Evolutionary conservation across 1,140 invertebrate genomes (phyloP).

Genomic region (Rhynchophorus ferrugineus): DNA sequence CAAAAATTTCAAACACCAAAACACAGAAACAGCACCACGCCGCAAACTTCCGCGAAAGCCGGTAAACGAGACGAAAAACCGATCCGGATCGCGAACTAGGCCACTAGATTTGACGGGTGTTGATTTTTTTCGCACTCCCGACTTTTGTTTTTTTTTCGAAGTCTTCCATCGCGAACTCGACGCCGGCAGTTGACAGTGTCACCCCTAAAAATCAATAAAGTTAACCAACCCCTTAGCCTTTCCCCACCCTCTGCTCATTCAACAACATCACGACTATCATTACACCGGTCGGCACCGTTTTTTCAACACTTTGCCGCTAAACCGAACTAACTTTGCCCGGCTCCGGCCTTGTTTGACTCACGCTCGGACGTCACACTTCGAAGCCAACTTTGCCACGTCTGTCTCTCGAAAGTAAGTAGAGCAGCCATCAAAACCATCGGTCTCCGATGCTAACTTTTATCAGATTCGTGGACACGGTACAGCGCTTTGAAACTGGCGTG

Average conservation of each 20-base stretch:
- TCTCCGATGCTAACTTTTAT: constrained; percentile 25
- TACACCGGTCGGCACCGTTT: constrained; percentile 28
- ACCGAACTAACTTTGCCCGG: constrained; percentile 15
- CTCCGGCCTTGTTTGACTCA: constrained; percentile 21
- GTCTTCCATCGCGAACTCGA: constrained; percentile 44
- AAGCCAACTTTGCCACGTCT: constrained; percentile 33
- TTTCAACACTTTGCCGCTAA: constrained; percentile 20
- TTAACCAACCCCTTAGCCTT: constrained; percentile 46
- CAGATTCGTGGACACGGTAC: constrained; percentile 16
- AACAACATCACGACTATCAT: constrained; percentile 37
- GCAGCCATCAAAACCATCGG: constrained; percentile 25
- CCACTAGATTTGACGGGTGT: constrained; percentile 11
- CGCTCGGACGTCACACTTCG: constrained; percentile 22
- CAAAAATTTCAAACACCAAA: constrained; percentile 25
- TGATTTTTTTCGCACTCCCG: constrained; percentile 29
- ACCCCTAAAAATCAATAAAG: constrained; percentile 62
- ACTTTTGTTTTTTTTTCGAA: constrained; percentile 42
- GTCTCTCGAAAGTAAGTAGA: constrained; percentile 24
- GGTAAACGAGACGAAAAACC: constrained; percentile 2
- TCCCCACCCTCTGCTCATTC: constrained; percentile 40
- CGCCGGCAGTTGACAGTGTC: constrained; percentile 52
- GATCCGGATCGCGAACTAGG: constrained; percentile 10
- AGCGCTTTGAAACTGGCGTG: constrained; percentile 26
- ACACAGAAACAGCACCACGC: constrained; percentile 7
- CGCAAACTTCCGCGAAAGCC: constrained; percentile 10